Conservation (phyloP, 2,888 invertebrate genomes). For the Lepidochitona cinerea region DNA sequence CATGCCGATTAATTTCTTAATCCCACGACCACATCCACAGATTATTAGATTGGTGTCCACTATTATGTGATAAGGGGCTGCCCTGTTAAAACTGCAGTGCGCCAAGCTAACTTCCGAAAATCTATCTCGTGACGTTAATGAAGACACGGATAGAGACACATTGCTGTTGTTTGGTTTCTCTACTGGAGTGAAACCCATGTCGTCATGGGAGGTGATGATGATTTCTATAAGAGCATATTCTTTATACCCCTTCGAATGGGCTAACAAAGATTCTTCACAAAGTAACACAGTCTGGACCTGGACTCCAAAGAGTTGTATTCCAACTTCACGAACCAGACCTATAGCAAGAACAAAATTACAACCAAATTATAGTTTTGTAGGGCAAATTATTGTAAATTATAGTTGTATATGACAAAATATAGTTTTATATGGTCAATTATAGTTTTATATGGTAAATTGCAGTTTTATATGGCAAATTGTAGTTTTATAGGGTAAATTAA, state of each 20-base stretch:
- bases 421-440: no score
- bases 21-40: not conserved
- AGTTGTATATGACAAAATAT: no score
- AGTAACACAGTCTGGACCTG: not conserved
- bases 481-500: no score
- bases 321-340: not conserved
- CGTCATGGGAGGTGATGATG: not conserved
- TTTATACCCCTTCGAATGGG: not conserved
- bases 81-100: not conserved
- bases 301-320: not conserved
- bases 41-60: not conserved
- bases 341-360: not conserved
- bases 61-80: not conserved
- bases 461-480: no score
- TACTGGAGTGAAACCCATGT: no score
- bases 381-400: no score
- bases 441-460: no score
- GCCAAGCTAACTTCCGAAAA: not conserved
- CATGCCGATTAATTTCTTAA: not conserved
- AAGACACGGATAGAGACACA: not conserved
- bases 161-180: no score
- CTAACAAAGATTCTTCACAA: not conserved
- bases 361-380: no score
- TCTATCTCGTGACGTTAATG: not conserved
- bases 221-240: constrained; percentile 1